A percentile compares a stretch with the other conserved stretches of the same genome.
Conservation (phyloP, 2,797 vertebrate genomes). For the Staurois parvus region DNA sequence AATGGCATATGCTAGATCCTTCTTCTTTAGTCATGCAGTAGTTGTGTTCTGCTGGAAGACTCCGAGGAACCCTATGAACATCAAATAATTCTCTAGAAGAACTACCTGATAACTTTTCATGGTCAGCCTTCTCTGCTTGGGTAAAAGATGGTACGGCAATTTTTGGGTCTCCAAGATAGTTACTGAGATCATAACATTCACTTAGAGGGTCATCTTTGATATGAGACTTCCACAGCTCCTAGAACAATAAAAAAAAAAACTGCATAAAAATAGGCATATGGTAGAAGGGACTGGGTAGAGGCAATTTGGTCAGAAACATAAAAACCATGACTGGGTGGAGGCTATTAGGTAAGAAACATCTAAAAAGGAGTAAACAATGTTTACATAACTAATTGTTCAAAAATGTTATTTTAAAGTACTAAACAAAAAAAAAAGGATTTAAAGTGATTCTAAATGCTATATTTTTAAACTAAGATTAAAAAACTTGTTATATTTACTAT, state of each 20-base stretch:
- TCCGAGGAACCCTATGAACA: neutral
- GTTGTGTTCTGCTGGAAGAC: slow-evolving; percentile 72
- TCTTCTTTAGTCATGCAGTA: slow-evolving; percentile 71
- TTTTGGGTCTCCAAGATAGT: slow-evolving; percentile 66
- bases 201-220: slow-evolving; percentile 75
- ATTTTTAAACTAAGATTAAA: no score
- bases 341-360: no score
- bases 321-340: no score
- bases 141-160: neutral
- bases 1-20: neutral
- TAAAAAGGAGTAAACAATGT: no score
- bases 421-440: no score
- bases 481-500: no score
- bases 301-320: no score
- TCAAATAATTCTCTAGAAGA: neutral
- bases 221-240: slow-evolving; percentile 83
- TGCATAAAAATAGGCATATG: neutral
- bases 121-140: neutral
- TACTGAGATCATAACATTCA: slow-evolving; percentile 72
- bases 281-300: no score
- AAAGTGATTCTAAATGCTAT: no score
- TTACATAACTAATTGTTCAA: no score
- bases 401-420: no score
- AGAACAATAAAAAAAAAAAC: neutral
- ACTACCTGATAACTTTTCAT: neutral